Base-by-base conservation (phyloP, 2,797 vertebrate genomes). In the Leptodactylus fallax region DNA sequence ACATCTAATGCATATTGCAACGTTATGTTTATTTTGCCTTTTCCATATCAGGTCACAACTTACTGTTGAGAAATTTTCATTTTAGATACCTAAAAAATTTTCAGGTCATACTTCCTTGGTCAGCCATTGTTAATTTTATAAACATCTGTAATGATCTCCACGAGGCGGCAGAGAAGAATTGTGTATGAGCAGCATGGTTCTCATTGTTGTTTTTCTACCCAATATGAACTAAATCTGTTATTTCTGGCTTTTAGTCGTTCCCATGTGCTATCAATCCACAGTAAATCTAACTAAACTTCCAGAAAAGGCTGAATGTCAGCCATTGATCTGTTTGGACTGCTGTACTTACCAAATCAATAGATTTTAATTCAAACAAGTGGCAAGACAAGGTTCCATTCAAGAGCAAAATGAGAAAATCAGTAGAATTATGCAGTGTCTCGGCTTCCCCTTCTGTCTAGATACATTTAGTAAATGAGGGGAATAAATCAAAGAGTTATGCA, bases 331-430 rank as follows among this genome's bases (percentile, higher is more conserved):
- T 61, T 72, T 85, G 51, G 55, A 77, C 53, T 51, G 67, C 67
- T 80, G 56, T 76, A 79, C 79, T 80, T 61, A 71, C 36, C 27
- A 3, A 53, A 80, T 79, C 82, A 47, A 85, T 81, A 76, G n/a
- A 61, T 81, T 80, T 81, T 84, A 80, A 88, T 88, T 81, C 83
- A 65, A 80, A 81, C 67, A 81, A 72, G 27, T 47, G 56, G 74
- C 36, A 81, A 74, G 10, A 85, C 78, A 88, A 63, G 81, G 25
- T 85, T 76, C 27, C 25, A 74, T 80, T 85, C 55, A 85, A 60
- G 10, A 60, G 14, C 23, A 61, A 72, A 88, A 84, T 88, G 36
- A 61, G 74, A 79, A 88, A 86, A 81, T 67, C 76, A 56, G 67
- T 81, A 79, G 49, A 63, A 61, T 81, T 81, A 53, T 53, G 58